phyloP scores from a whole-genome alignment of 2,113 vertebrate species.

The Myanophis thanlyinensis region DNA sequence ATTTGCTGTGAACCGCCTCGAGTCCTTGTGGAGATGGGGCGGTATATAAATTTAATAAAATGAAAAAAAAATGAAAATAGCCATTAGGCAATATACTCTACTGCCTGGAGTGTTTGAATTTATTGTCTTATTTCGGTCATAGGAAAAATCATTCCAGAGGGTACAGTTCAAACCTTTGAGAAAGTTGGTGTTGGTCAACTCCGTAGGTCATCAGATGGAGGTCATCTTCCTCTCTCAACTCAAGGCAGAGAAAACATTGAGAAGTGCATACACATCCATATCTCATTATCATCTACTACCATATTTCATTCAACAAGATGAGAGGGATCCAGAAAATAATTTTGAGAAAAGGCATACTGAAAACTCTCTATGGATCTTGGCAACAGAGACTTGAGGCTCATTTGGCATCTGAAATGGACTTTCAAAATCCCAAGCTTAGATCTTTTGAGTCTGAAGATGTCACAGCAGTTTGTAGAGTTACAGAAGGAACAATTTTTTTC shows the following conservation, averaged over 20 bases:
- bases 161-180: not conserved
- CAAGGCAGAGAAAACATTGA: not conserved
- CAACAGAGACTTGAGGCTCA: not conserved
- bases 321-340: not conserved
- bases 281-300: not conserved
- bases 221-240: not conserved
- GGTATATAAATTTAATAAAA: too few species aligned
- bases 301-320: not conserved
- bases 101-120: not conserved
- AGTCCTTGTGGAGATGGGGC: too few species aligned
- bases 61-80: too few species aligned
- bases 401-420: not conserved
- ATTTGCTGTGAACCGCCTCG: too few species aligned
- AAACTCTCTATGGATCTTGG: not conserved
- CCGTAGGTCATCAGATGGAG: not conserved
- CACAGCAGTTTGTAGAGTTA: not conserved
- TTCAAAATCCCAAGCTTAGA: not conserved
- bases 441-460: not conserved
- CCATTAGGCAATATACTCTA: not conserved
- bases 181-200: not conserved
- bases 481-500: not conserved
- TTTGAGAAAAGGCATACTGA: not conserved
- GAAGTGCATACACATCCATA: not conserved
- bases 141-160: not conserved
- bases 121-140: not conserved